A percentile compares a stretch with the other conserved stretches of the same genome.
These are phyloP conservation scores for Rissa tridactyla DNA, from an alignment of 2,113 vertebrate genomes.

Conservation along the genomic window DNA sequence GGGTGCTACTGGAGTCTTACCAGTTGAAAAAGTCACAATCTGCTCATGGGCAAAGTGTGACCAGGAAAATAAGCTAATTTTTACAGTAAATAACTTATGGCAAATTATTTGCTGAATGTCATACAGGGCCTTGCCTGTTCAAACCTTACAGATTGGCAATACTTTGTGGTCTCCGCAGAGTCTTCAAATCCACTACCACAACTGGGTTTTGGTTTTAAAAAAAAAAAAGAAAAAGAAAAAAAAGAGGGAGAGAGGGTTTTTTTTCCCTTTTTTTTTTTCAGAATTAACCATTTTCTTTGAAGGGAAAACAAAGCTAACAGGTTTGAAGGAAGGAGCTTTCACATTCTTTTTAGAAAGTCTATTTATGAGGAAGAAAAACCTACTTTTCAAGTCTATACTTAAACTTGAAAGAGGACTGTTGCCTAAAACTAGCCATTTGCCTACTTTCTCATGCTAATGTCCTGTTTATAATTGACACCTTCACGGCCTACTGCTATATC, in stretches of 20 bases:
- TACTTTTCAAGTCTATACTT: constrained; percentile 64
- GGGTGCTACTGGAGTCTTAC: not conserved
- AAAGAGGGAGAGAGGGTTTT: accelerated
- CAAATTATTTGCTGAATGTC: not conserved
- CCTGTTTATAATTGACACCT: constrained; percentile 94
- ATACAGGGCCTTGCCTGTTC: not conserved
- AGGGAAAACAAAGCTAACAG: not conserved
- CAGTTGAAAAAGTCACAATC: not conserved
- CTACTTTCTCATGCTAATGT: constrained; percentile 88
- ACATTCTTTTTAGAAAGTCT: not conserved
- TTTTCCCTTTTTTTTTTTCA: not conserved
- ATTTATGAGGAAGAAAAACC: not conserved
- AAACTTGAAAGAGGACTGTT: constrained; percentile 40
- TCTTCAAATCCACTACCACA: not conserved
- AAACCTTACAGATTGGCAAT: not conserved
- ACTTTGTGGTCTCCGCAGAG: not conserved
- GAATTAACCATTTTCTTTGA: not conserved
- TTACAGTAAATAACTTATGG: not conserved
- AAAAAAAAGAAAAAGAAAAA: not conserved
- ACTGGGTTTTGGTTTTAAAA: not conserved
- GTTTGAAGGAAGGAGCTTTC: constrained; percentile 33
- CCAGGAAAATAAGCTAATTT: not conserved
- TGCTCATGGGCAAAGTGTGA: not conserved
- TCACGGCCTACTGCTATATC: constrained; percentile 86
- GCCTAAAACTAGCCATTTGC: constrained; percentile 65